Percentiles rank a stretch among this genome's conserved stretches.
Conservation (phyloP, 92 coral and sea anemone species). For the Pocillopora meandrina region DNA sequence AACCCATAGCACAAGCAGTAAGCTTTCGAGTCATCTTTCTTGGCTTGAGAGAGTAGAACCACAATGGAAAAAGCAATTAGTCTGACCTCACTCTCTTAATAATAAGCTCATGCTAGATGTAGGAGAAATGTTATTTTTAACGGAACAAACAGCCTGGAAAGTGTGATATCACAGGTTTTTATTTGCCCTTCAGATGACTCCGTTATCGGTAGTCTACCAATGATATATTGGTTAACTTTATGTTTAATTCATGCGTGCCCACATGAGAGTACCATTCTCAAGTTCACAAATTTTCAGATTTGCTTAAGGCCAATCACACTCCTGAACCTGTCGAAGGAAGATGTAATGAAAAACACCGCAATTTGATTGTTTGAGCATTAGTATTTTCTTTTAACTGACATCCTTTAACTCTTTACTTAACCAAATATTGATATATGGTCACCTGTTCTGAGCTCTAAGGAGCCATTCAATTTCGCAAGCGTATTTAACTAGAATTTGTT, state of each 20-base stretch:
- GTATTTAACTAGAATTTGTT: background rate
- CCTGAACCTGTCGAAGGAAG: conserved; percentile 10
- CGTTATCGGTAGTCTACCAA: background rate
- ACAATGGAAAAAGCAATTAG: background rate
- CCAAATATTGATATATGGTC: background rate
- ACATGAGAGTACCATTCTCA: background rate
- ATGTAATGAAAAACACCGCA: background rate
- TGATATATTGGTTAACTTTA: background rate
- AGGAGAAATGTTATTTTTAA: background rate
- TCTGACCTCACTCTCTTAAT: background rate
- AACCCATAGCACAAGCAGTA: background rate
- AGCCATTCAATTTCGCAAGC: background rate
- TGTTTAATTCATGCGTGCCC: background rate
- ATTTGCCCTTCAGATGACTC: background rate
- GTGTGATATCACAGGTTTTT: background rate
- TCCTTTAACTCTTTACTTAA: background rate
- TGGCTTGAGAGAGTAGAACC: background rate
- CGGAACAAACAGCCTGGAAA: background rate
- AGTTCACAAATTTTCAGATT: background rate
- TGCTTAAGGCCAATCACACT: conserved; percentile 8
- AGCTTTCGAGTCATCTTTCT: background rate
- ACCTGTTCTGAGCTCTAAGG: background rate
- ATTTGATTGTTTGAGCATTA: background rate
- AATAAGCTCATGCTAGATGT: background rate
- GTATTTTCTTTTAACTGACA: background rate